A percentile compares a stretch with the other conserved stretches of the same genome.
These are phyloP conservation scores for Eubasilissa splendida DNA, from an alignment of 2,888 invertebrate genomes.

Conservation along the genomic window DNA sequence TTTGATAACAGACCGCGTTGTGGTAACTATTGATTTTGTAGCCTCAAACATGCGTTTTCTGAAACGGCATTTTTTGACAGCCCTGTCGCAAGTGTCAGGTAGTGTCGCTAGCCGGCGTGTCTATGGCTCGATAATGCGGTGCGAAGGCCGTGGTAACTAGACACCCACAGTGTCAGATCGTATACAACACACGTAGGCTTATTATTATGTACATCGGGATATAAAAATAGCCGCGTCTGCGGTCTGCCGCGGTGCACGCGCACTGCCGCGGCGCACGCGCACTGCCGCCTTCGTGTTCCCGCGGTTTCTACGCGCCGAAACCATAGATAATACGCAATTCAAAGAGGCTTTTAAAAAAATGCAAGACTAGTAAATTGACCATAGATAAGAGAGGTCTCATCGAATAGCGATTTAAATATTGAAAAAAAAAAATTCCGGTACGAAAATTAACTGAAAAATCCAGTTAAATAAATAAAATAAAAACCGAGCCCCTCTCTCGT, in stretches of 20 bases:
- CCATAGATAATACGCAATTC: too few relatives aligned
- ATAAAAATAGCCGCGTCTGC: slow-evolving; percentile 27
- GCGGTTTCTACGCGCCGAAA: too few relatives aligned
- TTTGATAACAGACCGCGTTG: too few relatives aligned
- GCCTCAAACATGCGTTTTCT: too few relatives aligned
- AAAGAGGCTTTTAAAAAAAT: not conserved
- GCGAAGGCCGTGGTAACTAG: slow-evolving; percentile 35
- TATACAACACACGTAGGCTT: not conserved
- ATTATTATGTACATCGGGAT: slow-evolving; percentile 2
- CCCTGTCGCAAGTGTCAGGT: not conserved
- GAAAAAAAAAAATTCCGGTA: too few relatives aligned
- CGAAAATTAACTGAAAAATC: too few relatives aligned
- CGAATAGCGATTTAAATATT: too few relatives aligned
- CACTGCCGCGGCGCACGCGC: not conserved
- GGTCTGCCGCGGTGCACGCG: slow-evolving; percentile 6
- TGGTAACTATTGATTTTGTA: too few relatives aligned
- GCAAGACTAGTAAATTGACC: not conserved
- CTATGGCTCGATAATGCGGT: slow-evolving; percentile 5
- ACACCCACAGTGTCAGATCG: slow-evolving; percentile 17
- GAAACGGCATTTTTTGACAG: too few relatives aligned
- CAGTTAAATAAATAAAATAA: too few relatives aligned
- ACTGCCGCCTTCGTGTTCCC: too few relatives aligned
- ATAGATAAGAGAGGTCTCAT: too few relatives aligned
- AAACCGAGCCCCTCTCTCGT: not conserved
- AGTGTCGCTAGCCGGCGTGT: not conserved